Percentiles rank a stretch among this genome's conserved stretches.
Conservation (phyloP, 2,797 vertebrate species). For the Molossus alvarezi region DNA sequence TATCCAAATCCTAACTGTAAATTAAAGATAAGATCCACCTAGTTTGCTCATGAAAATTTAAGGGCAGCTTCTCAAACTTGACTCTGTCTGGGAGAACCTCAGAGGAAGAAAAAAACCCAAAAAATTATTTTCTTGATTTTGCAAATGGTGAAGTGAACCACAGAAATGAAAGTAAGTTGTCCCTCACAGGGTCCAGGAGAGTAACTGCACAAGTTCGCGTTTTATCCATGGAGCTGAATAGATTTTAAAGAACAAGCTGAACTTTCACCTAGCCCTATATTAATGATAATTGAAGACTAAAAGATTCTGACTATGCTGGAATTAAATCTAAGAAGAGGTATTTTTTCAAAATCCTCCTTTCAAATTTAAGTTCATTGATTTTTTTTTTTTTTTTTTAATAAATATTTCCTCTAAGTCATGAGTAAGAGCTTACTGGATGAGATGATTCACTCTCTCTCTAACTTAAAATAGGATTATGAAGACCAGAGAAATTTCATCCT, state of each 20-base stretch:
- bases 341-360: constrained; percentile 10
- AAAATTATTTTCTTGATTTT: constrained; percentile 48
- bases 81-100: not conserved
- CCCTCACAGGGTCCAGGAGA: not conserved
- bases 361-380: not conserved
- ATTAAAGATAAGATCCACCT: not conserved
- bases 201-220: not conserved
- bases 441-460: not conserved
- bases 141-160: not conserved
- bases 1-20: not conserved
- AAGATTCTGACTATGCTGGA: constrained; percentile 2
- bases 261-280: not conserved
- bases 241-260: constrained; percentile 15
- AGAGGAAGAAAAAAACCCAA: not conserved
- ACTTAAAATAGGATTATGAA: not conserved
- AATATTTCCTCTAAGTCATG: constrained; percentile 24
- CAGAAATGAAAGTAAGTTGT: not conserved
- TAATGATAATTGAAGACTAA: not conserved
- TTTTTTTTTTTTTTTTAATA: not conserved
- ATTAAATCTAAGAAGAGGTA: constrained; percentile 38
- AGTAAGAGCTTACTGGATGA: constrained; percentile 11
- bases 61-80: not conserved
- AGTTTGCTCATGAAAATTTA: not conserved
- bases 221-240: not conserved
- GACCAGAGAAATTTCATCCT: not conserved